A percentile compares a stretch with the other conserved stretches of the same genome.
Conservation (phyloP, 1,140 invertebrate species). For the Heliconius congener region DNA sequence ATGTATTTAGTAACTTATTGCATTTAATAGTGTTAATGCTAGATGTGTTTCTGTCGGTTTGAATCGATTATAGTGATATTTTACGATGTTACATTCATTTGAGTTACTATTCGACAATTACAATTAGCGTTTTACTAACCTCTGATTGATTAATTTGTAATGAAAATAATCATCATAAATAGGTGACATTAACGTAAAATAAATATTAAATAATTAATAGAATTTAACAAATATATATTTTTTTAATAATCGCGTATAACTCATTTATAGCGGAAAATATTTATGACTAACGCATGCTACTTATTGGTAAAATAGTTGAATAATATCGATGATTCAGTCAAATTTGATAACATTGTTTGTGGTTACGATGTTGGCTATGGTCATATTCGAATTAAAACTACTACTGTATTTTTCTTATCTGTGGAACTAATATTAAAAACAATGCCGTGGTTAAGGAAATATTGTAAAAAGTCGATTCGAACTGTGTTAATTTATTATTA, state of each 20-base stretch:
- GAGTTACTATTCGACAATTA: no score
- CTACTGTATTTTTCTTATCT: conserved; percentile 1
- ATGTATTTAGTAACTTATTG: no score
- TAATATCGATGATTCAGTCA: conserved; percentile 22
- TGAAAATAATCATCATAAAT: no score
- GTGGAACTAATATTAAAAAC: neutral
- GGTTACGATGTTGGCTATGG: conserved; percentile 3
- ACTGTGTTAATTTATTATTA: no score
- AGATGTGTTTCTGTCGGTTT: no score
- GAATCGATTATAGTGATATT: no score
- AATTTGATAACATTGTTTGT: conserved; percentile 27
- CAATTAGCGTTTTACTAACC: no score
- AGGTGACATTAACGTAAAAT: no score
- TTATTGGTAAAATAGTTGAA: conserved; percentile 13
- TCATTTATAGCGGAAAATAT: conserved; percentile 9
- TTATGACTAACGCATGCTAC: conserved; percentile 17
- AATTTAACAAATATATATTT: neutral
- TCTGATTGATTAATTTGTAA: no score
- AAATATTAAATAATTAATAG: no score
- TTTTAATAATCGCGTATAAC: neutral
- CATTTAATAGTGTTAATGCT: no score
- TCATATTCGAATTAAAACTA: neutral
- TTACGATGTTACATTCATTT: no score
- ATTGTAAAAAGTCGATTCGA: neutral
- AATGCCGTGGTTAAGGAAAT: neutral